Conservation (phyloP, 2,888 invertebrate species). For the Lithosia quadra region DNA sequence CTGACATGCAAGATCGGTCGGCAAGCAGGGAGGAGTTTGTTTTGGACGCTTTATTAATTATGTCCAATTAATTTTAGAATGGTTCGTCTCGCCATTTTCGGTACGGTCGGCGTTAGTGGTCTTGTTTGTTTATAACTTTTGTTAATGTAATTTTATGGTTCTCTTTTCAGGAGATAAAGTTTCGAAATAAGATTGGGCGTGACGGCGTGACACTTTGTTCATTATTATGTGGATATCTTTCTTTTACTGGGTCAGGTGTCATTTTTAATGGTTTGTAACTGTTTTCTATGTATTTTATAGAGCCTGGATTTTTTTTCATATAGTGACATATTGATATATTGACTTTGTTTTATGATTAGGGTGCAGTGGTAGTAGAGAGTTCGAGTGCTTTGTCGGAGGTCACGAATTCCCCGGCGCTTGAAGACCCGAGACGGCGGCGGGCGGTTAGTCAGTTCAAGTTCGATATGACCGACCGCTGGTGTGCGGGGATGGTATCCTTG, state of each 20-base stretch:
- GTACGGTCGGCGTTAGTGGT: constrained; percentile 62
- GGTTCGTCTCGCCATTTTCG: constrained; percentile 75
- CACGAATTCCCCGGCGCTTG: no score
- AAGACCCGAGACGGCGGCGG: no score
- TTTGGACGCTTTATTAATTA: constrained; percentile 85
- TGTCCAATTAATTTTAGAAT: constrained; percentile 84
- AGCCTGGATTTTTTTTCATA: neutral
- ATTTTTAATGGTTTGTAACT: neutral
- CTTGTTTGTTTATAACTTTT: constrained; percentile 51
- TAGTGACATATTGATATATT: no score
- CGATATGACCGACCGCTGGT: no score
- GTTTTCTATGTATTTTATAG: neutral
- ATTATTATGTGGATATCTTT: neutral
- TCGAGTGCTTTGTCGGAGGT: neutral
- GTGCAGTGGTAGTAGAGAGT: neutral
- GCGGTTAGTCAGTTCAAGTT: neutral
- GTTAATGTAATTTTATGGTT: constrained; percentile 35
- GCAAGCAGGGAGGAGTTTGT: constrained; percentile 81
- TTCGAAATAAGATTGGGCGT: constrained; percentile 4
- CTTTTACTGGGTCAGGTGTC: neutral
- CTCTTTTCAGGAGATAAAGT: constrained; percentile 8
- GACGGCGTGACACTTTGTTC: constrained; percentile 2
- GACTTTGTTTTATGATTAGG: neutral
- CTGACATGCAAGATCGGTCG: constrained; percentile 74
- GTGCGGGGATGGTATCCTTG: no score